These are phyloP conservation scores for Sebastolobus alascanus DNA, from an alignment of 2,797 vertebrate species.

Conservation along the genomic window DNA sequence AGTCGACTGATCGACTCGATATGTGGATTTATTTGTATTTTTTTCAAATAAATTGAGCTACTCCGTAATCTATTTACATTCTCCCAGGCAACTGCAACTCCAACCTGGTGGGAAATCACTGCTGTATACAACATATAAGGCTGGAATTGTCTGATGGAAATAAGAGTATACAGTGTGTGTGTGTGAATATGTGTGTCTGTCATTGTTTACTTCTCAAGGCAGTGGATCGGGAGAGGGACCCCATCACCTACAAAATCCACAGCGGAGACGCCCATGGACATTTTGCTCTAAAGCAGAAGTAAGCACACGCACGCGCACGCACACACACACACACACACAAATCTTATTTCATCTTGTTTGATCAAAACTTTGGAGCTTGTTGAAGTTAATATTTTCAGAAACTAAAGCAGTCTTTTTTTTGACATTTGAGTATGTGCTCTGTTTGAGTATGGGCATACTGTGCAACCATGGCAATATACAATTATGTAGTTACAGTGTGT, in stretches of 20 bases:
- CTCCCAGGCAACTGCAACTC: neutral
- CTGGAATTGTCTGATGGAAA: neutral
- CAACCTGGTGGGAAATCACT: neutral
- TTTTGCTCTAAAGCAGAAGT: slow-evolving; percentile 93
- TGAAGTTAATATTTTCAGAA: slow-evolving; percentile 6
- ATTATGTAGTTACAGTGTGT: neutral
- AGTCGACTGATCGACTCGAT: neutral
- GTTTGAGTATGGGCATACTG: neutral
- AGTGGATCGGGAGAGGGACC: slow-evolving; percentile 94
- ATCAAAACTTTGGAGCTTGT: neutral
- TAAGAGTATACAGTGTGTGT: neutral
- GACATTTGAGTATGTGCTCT: neutral
- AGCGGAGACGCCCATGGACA: slow-evolving; percentile 91
- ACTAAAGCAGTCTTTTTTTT: neutral
- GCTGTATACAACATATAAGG: neutral
- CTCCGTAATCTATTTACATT: neutral
- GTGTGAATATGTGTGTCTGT: slow-evolving; percentile 16
- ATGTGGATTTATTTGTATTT: neutral
- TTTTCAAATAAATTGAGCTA: neutral
- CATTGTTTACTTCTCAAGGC: slow-evolving; percentile 83
- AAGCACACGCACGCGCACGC: slow-evolving; percentile 66
- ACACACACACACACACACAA: neutral
- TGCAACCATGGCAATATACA: neutral
- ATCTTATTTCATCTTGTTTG: neutral
- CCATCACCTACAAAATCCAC: slow-evolving; percentile 91